Evolutionary conservation across 2,797 vertebrate species (phyloP), one percentile per base, ranked within the genome.

Genomic region (Chrysocyon brachyurus): DNA sequence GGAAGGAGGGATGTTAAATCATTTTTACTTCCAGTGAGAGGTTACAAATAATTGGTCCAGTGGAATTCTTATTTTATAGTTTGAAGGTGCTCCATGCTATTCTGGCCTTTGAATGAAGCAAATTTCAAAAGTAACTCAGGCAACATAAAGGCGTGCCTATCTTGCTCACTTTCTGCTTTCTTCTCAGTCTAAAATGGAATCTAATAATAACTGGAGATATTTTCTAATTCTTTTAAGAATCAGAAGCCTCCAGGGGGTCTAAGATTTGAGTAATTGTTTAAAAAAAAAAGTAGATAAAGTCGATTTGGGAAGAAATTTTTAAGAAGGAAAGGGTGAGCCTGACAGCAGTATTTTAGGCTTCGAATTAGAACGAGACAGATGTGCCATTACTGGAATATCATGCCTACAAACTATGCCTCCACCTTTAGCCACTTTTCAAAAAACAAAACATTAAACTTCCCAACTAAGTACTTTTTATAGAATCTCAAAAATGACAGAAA

Each of bases 211-310:
- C 78, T 5, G 22, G 81, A 91, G 84, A 92, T 93, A 57, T 92
- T 90, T 96, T 94, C 85, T 93, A 91, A 96, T 96, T 97, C 92
- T 94, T 97, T 79, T 78, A 91, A 97, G 70, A 87, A 91, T 96
- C 70, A 90, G 93, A 36, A 96, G 33, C 63, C 89, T 97, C 73
- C 17, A 24, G 75, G 57, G 88, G 83, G 61, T 89, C 82, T 96
- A 89, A 54, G 68, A 77, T 49, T 95, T 94, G 97, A 96, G 82
- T 96, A 94, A 97, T 79, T 94, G 64, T 92, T 94, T 63, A 54
- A 72, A 83, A 83, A 26, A 90, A 78, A 87, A 78, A 87, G 72
- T 93, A 15, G 91, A 36, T 79, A 89, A 90, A 81, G 68, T 85
- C 21, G 77, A 90, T 95, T 88, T 70, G n/a, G 77, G 79, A 70